Percentiles rank a stretch among this genome's conserved stretches.
Conservation (phyloP, 2,797 vertebrate genomes). For the Rallus crepitans region DNA sequence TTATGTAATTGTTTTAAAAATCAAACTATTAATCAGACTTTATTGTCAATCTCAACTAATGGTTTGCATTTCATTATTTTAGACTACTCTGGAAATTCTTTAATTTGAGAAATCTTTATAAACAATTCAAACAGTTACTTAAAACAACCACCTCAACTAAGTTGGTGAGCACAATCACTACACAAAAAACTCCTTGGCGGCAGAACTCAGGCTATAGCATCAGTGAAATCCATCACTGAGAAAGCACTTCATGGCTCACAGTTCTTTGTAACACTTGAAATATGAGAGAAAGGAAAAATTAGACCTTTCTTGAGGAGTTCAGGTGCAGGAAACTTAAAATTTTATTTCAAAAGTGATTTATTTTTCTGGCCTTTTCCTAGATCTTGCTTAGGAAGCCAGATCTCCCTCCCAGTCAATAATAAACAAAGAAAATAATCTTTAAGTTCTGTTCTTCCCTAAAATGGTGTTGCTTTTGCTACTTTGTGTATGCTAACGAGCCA, state of each 20-base stretch:
- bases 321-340: constrained; percentile 47
- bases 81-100: neutral
- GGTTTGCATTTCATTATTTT: constrained; percentile 10
- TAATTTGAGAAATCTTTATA: constrained; percentile 5
- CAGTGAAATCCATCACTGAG: neutral
- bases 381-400: constrained; percentile 8
- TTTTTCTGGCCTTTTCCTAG: constrained; percentile 41
- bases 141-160: neutral
- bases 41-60: constrained; percentile 69
- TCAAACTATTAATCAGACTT: constrained; percentile 77
- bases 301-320: constrained; percentile 32
- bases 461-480: constrained; percentile 33
- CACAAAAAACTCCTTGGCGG: neutral
- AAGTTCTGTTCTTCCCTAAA: constrained; percentile 22
- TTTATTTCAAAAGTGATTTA: constrained; percentile 46
- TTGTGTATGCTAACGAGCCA: neutral
- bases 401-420: neutral
- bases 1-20: constrained; percentile 81
- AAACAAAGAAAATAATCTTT: neutral
- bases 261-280: neutral
- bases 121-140: neutral
- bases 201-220: neutral
- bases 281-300: constrained; percentile 3
- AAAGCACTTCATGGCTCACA: constrained; percentile 5
- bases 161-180: neutral